A percentile compares a stretch with the other conserved stretches of the same genome.
These are phyloP conservation scores for Vespertilio murinus DNA, from an alignment of 2,797 vertebrate genomes.

Conservation along the genomic window DNA sequence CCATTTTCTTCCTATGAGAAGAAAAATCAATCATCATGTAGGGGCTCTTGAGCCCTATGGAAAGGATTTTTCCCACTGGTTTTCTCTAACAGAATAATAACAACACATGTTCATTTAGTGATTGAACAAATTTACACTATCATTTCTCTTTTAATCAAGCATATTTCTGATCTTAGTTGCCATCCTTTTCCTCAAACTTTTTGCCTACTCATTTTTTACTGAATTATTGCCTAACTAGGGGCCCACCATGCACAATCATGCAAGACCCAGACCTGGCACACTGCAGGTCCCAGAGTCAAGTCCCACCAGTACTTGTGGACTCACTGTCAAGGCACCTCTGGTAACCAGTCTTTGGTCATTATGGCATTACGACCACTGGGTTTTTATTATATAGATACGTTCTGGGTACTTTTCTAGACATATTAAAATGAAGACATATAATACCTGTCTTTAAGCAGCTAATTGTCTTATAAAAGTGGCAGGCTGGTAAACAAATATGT, in stretches of 20 bases:
- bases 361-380: too few relatives aligned
- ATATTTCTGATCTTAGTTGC: not conserved
- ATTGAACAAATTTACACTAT: not conserved
- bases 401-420: not conserved
- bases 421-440: constrained; percentile 27
- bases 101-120: not conserved
- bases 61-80: not conserved
- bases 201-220: constrained; percentile 32
- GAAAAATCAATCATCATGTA: not conserved
- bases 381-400: not conserved
- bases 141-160: not conserved
- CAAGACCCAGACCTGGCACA: too few relatives aligned
- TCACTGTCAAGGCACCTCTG: too few relatives aligned
- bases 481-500: constrained; percentile 20
- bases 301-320: accelerated
- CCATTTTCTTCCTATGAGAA: not conserved
- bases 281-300: too few relatives aligned
- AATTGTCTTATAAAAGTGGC: constrained; percentile 11
- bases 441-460: not conserved
- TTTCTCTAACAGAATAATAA: not conserved
- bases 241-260: too few relatives aligned
- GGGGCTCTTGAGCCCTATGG: not conserved
- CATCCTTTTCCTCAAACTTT: not conserved
- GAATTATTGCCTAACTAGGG: not conserved
- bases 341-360: too few relatives aligned